Conservation (phyloP, 1,140 invertebrate species). For the Danaus melanippus region DNA sequence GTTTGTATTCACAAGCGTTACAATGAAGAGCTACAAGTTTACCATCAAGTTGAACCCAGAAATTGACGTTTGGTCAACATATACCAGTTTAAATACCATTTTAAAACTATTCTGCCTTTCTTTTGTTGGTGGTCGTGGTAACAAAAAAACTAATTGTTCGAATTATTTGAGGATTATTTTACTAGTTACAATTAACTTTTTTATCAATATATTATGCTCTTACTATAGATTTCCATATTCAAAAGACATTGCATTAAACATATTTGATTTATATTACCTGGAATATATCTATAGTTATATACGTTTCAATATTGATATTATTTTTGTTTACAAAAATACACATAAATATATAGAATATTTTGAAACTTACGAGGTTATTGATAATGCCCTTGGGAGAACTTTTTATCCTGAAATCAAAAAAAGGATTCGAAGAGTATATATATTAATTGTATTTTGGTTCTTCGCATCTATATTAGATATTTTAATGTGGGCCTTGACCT, state of each 20-base stretch:
- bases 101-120: constrained; percentile 5
- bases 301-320: constrained; percentile 5
- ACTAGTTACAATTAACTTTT: too few species aligned
- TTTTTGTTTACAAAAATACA: constrained; percentile 4
- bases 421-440: background rate
- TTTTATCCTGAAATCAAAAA: constrained; percentile 4
- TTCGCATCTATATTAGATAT: background rate
- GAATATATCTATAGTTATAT: background rate
- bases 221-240: too few species aligned
- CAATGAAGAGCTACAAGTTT: too few species aligned
- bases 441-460: background rate
- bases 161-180: too few species aligned
- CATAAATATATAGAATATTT: background rate
- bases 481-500: too few species aligned
- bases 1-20: too few species aligned
- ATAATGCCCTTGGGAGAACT: background rate
- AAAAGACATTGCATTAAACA: too few species aligned
- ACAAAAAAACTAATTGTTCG: background rate
- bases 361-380: background rate
- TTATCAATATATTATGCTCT: too few species aligned
- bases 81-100: background rate
- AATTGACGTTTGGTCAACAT: background rate
- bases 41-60: too few species aligned
- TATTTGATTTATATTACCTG: background rate
- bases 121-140: background rate